Evolutionary conservation across 2,113 vertebrate genomes (phyloP).

Genomic region (Andinoacara biseriatus): DNA sequence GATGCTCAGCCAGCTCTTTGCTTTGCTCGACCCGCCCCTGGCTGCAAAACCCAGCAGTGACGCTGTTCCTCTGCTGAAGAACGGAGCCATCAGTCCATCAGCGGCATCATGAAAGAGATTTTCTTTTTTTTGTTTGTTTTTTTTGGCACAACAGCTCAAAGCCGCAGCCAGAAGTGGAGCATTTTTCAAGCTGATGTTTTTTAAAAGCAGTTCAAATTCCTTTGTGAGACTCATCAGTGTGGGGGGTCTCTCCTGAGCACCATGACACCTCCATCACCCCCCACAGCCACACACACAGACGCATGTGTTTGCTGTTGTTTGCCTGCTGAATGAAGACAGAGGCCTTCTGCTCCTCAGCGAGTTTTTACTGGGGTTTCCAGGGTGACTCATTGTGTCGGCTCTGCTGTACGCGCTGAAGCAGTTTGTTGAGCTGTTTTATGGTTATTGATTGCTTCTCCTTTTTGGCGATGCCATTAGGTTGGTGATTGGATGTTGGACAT

Average conservation of each 20-base stretch:
- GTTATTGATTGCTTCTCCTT: not conserved
- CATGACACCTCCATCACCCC: too few species aligned
- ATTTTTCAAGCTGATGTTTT: constrained; percentile 18
- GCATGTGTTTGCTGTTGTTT: constrained; percentile 52
- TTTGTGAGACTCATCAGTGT: constrained; percentile 15
- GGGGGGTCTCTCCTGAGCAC: constrained; percentile 32
- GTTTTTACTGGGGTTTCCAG: constrained; percentile 39
- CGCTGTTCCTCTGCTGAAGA: not conserved
- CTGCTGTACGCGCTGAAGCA: not conserved
- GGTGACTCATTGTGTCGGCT: not conserved
- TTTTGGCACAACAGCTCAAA: not conserved
- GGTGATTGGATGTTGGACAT: not conserved
- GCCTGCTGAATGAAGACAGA: constrained; percentile 8
- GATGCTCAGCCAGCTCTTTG: constrained; percentile 25
- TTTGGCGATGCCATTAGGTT: not conserved
- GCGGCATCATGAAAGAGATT: not conserved
- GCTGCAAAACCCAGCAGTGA: constrained; percentile 21
- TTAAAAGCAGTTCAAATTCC: constrained; percentile 13
- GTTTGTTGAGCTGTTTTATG: not conserved
- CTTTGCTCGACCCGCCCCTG: not conserved
- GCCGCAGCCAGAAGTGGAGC: not conserved
- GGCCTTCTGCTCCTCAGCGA: constrained; percentile 8
- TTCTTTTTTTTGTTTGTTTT: not conserved
- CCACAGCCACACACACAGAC: constrained; percentile 14
- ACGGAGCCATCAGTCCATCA: not conserved